Percentiles rank a stretch among this genome's conserved stretches.
Evolutionary conservation across 30 jellyfish, hydroid and myxozoan genomes (phyloP).

Genomic region (Cassiopea xamachana): DNA sequence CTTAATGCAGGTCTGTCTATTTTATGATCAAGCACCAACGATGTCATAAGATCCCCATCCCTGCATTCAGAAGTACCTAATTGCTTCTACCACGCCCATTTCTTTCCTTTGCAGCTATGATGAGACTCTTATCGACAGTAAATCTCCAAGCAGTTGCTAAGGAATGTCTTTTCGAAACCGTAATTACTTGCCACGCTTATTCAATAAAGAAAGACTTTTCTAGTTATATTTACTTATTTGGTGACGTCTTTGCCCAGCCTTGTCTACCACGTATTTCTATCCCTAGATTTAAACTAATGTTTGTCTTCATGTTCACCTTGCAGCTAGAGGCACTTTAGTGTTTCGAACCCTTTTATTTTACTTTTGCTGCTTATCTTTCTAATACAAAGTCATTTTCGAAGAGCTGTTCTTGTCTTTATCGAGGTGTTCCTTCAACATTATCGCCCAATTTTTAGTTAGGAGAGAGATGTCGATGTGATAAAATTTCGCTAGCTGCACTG

Average conservation of each 20-base stretch:
- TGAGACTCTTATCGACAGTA: no score
- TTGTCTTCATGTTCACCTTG: background rate
- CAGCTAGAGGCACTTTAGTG: background rate
- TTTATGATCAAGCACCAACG: no score
- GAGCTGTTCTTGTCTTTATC: background rate
- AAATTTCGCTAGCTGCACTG: constrained; percentile 6
- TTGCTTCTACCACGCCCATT: no score
- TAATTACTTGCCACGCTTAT: background rate
- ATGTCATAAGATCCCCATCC: no score
- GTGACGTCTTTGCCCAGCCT: background rate
- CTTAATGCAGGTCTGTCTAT: no score
- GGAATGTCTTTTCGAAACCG: background rate
- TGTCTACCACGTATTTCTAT: background rate
- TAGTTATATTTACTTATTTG: background rate
- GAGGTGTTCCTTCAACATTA: background rate
- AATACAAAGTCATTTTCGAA: background rate
- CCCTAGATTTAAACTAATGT: background rate
- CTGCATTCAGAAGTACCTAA: no score
- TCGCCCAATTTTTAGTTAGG: background rate
- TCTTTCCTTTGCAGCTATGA: no score
- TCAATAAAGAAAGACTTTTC: background rate
- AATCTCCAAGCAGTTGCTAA: no score
- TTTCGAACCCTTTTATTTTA: background rate
- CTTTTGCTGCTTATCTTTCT: background rate
- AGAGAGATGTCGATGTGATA: constrained; percentile 23